phyloP scores from a whole-genome alignment of 1,140 invertebrate genomes.

The Chelonus insularis region DNA sequence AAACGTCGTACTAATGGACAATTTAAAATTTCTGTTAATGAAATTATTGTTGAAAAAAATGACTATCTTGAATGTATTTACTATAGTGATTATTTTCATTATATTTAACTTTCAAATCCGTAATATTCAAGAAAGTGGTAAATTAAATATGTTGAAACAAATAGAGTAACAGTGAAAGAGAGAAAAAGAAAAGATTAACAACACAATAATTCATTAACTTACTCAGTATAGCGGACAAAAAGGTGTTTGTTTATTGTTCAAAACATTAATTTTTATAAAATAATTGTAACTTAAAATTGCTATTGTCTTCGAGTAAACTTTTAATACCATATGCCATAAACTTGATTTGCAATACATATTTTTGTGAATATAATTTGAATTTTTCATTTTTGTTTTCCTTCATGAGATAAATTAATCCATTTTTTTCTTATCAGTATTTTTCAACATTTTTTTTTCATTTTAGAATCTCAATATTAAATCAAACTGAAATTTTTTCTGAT shows the following conservation, averaged over 20 bases:
- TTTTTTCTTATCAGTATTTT: not conserved
- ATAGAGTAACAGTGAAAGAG: constrained; percentile 2
- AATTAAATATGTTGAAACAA: not conserved
- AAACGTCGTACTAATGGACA: too few relatives aligned
- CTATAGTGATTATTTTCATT: too few relatives aligned
- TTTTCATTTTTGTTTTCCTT: too few relatives aligned
- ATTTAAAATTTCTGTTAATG: too few relatives aligned
- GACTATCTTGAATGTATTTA: too few relatives aligned
- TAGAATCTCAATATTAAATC: too few relatives aligned
- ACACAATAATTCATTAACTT: not conserved
- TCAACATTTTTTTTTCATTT: constrained; percentile 1
- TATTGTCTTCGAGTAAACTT: constrained; percentile 35
- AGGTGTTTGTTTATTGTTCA: constrained; percentile 45
- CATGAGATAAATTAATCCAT: too few relatives aligned
- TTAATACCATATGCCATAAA: constrained; percentile 19
- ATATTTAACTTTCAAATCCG: too few relatives aligned
- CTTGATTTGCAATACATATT: constrained; percentile 3
- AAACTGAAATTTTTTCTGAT: too few relatives aligned
- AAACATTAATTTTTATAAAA: constrained; percentile 40
- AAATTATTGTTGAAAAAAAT: too few relatives aligned
- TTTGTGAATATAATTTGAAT: too few relatives aligned
- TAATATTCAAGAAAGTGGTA: too few relatives aligned
- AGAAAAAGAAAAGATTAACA: not conserved
- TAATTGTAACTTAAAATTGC: constrained; percentile 49
- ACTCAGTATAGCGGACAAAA: constrained; percentile 39